Conservation (phyloP, 2,113 vertebrate genomes). For the Panthera tigris region DNA sequence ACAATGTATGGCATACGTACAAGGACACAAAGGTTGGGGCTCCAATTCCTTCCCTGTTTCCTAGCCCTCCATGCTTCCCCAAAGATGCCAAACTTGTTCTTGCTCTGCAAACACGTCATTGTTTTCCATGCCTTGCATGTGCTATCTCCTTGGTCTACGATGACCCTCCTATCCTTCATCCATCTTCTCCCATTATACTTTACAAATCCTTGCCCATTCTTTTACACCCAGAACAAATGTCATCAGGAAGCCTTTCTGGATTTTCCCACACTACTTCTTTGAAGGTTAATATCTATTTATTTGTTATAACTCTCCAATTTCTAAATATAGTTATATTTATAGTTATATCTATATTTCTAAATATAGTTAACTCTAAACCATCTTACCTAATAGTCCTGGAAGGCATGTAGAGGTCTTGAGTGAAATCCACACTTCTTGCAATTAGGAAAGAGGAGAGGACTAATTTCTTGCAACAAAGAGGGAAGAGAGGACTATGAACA, state of each 20-base stretch:
- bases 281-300: not conserved
- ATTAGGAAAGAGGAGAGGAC: not conserved
- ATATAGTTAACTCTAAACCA: not conserved
- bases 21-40: not conserved
- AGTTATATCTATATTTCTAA: not conserved
- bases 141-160: not conserved
- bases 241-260: not conserved
- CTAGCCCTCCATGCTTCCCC: not conserved
- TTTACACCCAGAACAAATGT: not conserved
- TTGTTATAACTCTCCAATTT: not conserved
- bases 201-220: not conserved
- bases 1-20: no score
- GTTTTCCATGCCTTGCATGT: fast-evolving
- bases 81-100: not conserved
- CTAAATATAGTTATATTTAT: not conserved
- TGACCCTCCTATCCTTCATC: not conserved
- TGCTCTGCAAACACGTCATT: not conserved
- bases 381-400: not conserved
- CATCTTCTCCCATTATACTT: not conserved
- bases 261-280: not conserved
- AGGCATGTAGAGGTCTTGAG: not conserved
- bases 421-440: not conserved
- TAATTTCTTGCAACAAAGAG: not conserved
- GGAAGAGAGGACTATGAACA: not conserved
- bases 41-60: not conserved